Evolutionary conservation across 2,113 vertebrate genomes (phyloP).

Genomic region (Hemicordylus capensis): DNA sequence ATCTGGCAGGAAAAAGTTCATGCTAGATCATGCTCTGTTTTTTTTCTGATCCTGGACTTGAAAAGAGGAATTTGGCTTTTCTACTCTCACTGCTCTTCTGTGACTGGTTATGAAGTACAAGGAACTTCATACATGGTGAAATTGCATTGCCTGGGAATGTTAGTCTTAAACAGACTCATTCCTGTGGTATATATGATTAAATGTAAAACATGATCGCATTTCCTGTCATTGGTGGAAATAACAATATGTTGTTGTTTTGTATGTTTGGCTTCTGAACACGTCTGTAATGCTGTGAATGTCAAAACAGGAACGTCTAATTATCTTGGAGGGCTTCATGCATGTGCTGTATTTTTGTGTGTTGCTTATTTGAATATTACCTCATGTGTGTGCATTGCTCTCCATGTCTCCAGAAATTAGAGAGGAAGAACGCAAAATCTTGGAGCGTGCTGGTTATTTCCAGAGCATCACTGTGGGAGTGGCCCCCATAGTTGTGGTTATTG

Average conservation of each 20-base stretch:
- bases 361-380: neutral
- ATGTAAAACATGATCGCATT: neutral
- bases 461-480: slow-evolving; percentile 93
- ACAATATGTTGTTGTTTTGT: neutral
- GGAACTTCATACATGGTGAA: neutral
- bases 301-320: fast-evolving
- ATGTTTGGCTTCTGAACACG: neutral
- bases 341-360: neutral
- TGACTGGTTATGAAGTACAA: neutral
- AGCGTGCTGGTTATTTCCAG: slow-evolving; percentile 91
- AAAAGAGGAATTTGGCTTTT: neutral
- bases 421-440: slow-evolving; percentile 85
- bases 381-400: neutral
- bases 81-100: neutral
- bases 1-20: fast-evolving
- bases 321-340: neutral
- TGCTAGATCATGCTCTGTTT: neutral
- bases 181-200: neutral
- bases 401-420: slow-evolving; percentile 83
- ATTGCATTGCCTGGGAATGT: neutral
- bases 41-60: fast-evolving
- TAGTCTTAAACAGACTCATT: neutral
- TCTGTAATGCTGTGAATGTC: neutral
- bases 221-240: fast-evolving
- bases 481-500: slow-evolving; percentile 91